These are phyloP conservation scores for Pygocentrus nattereri DNA, from an alignment of 2,797 vertebrate genomes.

Conservation along the genomic window DNA sequence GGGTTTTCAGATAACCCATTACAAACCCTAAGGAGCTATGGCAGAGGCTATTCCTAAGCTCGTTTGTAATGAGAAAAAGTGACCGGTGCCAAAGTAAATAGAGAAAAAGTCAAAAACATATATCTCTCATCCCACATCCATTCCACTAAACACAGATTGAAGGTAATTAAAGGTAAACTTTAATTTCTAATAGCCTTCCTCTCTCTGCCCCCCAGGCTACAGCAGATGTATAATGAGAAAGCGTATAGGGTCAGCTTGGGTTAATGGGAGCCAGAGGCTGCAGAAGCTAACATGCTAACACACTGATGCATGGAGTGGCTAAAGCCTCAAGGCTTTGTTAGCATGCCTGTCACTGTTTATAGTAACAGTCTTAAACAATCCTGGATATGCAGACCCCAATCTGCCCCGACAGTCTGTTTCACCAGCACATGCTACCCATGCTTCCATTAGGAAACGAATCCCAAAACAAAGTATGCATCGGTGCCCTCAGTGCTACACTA, in stretches of 20 bases:
- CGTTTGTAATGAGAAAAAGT: neutral
- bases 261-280: constrained; percentile 75
- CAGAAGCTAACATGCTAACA: constrained; percentile 21
- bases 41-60: neutral
- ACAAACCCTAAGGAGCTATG: neutral
- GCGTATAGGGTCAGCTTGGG: constrained; percentile 69
- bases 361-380: constrained; percentile 33
- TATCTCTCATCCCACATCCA: constrained; percentile 20
- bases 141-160: constrained; percentile 54
- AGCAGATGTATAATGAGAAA: constrained; percentile 76
- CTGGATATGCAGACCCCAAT: neutral
- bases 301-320: constrained; percentile 4
- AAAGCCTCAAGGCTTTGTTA: constrained; percentile 30
- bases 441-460: constrained; percentile 27
- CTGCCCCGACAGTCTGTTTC: neutral
- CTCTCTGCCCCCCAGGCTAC: constrained; percentile 64
- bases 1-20: neutral
- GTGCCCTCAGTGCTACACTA: constrained; percentile 59
- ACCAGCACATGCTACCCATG: constrained; percentile 2
- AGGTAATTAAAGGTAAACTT: constrained; percentile 79
- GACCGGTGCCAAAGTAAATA: constrained; percentile 1
- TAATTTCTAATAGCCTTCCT: constrained; percentile 77
- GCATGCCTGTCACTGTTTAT: constrained; percentile 38
- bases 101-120: constrained; percentile 11
- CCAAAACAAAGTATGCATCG: neutral